Evolutionary conservation across 2,797 vertebrate species (phyloP).

Genomic region (Malurus splendens): DNA sequence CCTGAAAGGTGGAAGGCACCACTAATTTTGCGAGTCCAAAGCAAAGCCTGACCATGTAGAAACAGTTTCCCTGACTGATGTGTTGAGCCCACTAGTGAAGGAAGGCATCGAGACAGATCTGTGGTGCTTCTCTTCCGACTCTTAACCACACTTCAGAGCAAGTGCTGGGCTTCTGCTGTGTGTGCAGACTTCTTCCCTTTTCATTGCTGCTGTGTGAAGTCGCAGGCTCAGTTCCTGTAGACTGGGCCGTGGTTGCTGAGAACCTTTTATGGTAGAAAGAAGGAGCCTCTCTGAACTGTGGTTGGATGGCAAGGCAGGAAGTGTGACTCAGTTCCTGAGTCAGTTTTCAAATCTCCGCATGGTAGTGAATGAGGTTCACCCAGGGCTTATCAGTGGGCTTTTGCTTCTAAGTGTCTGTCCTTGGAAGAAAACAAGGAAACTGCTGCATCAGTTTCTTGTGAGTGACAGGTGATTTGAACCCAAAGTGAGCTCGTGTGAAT

Average conservation of each 20-base stretch:
- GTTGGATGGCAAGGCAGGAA: conserved; percentile 83
- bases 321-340: conserved; percentile 83
- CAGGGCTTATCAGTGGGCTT: neutral
- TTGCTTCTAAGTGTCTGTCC: neutral
- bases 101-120: neutral
- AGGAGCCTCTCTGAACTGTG: conserved; percentile 54
- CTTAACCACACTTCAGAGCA: neutral
- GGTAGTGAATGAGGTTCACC: conserved; percentile 22
- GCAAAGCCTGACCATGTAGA: neutral
- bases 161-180: neutral
- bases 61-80: neutral
- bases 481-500: neutral
- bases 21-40: neutral
- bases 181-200: conserved; percentile 15
- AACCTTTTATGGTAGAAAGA: conserved; percentile 79
- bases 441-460: neutral
- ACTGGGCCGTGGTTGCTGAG: conserved; percentile 34
- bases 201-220: conserved; percentile 22
- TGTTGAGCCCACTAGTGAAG: neutral
- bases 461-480: neutral
- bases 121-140: neutral
- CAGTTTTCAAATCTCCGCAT: conserved; percentile 62
- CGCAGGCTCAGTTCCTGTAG: conserved; percentile 67
- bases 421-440: neutral
- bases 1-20: neutral